Conservation (phyloP, 2,888 invertebrate species). For the Tuberolachnus salignus region DNA sequence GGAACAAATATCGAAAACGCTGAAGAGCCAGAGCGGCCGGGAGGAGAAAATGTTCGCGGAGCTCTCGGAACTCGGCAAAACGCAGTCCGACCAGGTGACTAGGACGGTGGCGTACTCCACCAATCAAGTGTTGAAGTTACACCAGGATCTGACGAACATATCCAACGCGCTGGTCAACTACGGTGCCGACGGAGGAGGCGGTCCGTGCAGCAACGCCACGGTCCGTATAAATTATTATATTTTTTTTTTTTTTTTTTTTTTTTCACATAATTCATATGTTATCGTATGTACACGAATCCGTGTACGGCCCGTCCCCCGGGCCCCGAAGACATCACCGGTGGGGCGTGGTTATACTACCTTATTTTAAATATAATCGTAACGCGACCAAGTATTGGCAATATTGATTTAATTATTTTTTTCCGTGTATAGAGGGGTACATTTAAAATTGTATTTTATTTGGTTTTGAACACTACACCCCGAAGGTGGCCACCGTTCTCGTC, state of each 20-base stretch:
- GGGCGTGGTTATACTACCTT: too few species aligned
- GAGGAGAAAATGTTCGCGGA: conserved; percentile 40
- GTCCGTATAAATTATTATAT: neutral
- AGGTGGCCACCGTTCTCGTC: too few species aligned
- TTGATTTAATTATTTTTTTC: too few species aligned
- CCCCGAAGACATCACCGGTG: too few species aligned
- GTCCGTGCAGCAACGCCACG: neutral
- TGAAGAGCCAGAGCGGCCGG: conserved; percentile 14
- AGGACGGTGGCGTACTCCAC: conserved; percentile 48
- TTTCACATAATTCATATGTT: neutral
- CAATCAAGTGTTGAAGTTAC: conserved; percentile 39
- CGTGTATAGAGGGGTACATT: too few species aligned
- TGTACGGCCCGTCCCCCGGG: too few species aligned
- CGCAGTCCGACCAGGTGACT: conserved; percentile 29
- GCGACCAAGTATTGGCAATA: too few species aligned
- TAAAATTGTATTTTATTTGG: too few species aligned
- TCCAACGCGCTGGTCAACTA: conserved; percentile 16
- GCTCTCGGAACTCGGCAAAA: conserved; percentile 36
- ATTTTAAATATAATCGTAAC: too few species aligned
- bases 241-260: too few species aligned
- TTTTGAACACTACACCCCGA: too few species aligned
- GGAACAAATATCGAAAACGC: conserved; percentile 42
- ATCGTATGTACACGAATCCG: neutral
- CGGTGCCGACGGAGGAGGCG: neutral
- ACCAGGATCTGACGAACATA: conserved; percentile 31